Evolutionary conservation across 2,888 invertebrate genomes (phyloP).

Genomic region (Diarsia rubi): DNA sequence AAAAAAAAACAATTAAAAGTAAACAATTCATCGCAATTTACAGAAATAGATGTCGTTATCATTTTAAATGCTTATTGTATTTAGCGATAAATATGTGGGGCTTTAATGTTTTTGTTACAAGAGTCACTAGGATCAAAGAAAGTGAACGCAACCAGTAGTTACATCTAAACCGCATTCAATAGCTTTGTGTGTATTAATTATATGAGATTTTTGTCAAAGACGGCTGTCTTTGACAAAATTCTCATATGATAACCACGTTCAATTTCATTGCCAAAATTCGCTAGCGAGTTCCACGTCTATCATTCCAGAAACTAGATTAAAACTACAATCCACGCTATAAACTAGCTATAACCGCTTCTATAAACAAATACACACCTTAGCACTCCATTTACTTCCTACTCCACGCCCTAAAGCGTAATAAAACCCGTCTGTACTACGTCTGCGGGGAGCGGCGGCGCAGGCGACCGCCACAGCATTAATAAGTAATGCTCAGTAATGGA

Average conservation of each 20-base stretch:
- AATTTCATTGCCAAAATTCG: background rate
- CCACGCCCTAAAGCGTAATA: slow-evolving; percentile 53
- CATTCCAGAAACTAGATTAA: background rate
- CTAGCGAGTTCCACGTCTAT: background rate
- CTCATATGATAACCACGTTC: no score
- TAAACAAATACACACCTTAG: background rate
- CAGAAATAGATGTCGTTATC: background rate
- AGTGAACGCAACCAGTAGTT: background rate
- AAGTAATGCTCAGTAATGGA: slow-evolving; percentile 84
- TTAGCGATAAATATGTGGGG: background rate
- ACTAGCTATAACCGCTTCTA: no score
- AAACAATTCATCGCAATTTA: background rate
- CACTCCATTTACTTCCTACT: slow-evolving; percentile 43
- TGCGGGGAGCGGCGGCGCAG: slow-evolving; percentile 62
- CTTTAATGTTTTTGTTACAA: background rate
- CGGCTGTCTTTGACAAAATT: no score
- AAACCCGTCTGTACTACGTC: slow-evolving; percentile 61
- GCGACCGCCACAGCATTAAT: slow-evolving; percentile 75
- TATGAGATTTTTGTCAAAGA: background rate
- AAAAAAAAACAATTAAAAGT: slow-evolving; percentile 8
- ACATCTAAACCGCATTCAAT: background rate
- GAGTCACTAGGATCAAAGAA: background rate
- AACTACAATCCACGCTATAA: background rate
- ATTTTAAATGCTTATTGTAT: background rate
- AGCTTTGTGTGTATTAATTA: background rate